A percentile compares a stretch with the other conserved stretches of the same genome.
Evolutionary conservation across 2,888 invertebrate genomes (phyloP).

Genomic region (Eilema sororculum): DNA sequence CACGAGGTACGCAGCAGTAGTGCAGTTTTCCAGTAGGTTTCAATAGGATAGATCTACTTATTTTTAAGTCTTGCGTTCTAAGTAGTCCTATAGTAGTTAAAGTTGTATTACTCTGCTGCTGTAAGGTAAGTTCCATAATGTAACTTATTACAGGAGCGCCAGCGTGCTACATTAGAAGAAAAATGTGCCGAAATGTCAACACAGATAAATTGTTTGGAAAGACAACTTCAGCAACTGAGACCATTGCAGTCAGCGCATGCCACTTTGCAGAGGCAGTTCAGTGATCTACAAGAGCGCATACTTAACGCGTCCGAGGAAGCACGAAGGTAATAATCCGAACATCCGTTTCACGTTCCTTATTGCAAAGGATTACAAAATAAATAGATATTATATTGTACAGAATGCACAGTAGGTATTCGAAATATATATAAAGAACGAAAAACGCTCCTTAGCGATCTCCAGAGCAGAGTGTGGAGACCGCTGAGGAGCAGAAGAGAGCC

Average conservation of each 20-base stretch:
- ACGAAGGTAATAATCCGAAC: constrained; percentile 56
- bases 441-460: too few species aligned
- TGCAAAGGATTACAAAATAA: background rate
- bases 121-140: background rate
- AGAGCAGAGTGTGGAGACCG: too few species aligned
- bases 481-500: too few species aligned
- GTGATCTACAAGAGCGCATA: constrained; percentile 71
- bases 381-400: background rate
- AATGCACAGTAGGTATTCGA: background rate
- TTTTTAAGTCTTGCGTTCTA: too few species aligned
- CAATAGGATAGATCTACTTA: too few species aligned
- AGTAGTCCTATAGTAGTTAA: too few species aligned
- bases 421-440: too few species aligned
- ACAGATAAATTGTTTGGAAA: constrained; percentile 62
- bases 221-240: constrained; percentile 70
- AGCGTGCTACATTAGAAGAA: constrained; percentile 70
- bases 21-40: too few species aligned
- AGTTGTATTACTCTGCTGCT: too few species aligned
- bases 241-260: constrained; percentile 66
- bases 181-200: constrained; percentile 67
- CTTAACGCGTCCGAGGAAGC: constrained; percentile 68
- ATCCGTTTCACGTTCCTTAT: background rate
- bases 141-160: constrained; percentile 66
- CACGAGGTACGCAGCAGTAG: too few species aligned
- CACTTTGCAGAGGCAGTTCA: constrained; percentile 69